Evolutionary conservation across 2,888 invertebrate species (phyloP).

Genomic region (Malthinus flaveolus): DNA sequence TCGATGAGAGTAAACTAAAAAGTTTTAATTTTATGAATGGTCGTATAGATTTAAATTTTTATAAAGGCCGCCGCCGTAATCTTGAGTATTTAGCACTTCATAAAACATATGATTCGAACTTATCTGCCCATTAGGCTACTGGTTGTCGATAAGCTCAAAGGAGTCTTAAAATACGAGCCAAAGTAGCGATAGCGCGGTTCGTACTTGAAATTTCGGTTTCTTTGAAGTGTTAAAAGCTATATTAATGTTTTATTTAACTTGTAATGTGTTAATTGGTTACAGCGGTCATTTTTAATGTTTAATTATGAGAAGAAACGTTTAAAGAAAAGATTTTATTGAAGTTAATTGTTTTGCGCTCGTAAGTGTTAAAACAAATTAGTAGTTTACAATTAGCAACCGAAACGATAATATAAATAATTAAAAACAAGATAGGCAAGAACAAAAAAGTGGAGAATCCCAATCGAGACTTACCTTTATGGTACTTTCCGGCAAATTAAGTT

Average conservation of each 20-base stretch:
- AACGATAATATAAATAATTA: too few relatives aligned
- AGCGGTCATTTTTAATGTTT: conserved; percentile 32
- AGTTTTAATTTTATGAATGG: not conserved
- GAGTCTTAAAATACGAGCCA: conserved; percentile 36
- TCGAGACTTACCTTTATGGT: conserved; percentile 87
- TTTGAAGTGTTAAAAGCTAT: conserved; percentile 49
- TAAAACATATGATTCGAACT: conserved; percentile 52
- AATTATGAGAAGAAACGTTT: conserved; percentile 20
- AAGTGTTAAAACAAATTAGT: too few relatives aligned
- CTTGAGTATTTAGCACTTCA: conserved; percentile 51
- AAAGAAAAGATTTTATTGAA: too few relatives aligned
- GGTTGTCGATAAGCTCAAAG: conserved; percentile 29
- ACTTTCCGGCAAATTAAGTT: conserved; percentile 91
- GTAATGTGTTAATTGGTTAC: conserved; percentile 49
- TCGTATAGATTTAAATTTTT: conserved; percentile 10
- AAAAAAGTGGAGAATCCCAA: not conserved
- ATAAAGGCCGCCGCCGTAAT: conserved; percentile 41
- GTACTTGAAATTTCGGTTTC: conserved; percentile 35
- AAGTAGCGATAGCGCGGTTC: conserved; percentile 39
- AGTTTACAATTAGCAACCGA: too few relatives aligned
- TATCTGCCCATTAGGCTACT: conserved; percentile 53
- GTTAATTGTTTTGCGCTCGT: too few relatives aligned
- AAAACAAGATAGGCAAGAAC: not conserved
- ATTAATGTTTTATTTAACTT: conserved; percentile 50
- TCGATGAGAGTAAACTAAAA: not conserved